Percentiles rank a stretch among this genome's conserved stretches.
Evolutionary conservation across 2,888 invertebrate genomes (phyloP).

Genomic region (Entomobrya proxima): DNA sequence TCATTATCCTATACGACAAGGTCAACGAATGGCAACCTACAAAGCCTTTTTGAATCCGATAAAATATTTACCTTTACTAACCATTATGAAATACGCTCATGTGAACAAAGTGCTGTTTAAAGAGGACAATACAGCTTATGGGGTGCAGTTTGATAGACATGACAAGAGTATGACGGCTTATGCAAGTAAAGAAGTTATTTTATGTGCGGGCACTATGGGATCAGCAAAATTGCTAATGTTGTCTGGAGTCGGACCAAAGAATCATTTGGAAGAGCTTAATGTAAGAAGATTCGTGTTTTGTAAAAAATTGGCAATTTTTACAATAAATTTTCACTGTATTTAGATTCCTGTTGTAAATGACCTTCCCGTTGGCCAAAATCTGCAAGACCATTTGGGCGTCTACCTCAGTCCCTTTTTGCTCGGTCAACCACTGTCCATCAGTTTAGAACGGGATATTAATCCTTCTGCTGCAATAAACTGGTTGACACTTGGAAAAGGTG

Average conservation of each 20-base stretch:
- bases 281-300: background rate
- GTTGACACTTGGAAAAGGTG: constrained; percentile 40
- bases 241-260: background rate
- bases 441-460: constrained; percentile 37
- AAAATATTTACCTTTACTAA: background rate
- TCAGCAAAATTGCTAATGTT: background rate
- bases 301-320: no score
- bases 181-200: background rate
- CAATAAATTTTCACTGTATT: no score
- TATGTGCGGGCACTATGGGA: background rate
- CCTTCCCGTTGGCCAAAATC: background rate
- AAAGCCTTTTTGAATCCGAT: constrained; percentile 5
- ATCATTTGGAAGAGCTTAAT: background rate
- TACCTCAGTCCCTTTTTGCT: constrained; percentile 43
- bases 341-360: background rate
- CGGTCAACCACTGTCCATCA: background rate
- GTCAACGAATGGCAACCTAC: constrained; percentile 1
- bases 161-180: background rate
- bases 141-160: constrained; percentile 30
- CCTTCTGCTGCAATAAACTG: background rate
- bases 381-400: constrained; percentile 23
- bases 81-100: constrained; percentile 42
- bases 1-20: background rate
- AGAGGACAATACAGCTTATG: constrained; percentile 35
- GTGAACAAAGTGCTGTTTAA: constrained; percentile 61